Evolutionary conservation across 2,113 vertebrate species (phyloP).

Genomic region (Pyxicephalus adspersus): DNA sequence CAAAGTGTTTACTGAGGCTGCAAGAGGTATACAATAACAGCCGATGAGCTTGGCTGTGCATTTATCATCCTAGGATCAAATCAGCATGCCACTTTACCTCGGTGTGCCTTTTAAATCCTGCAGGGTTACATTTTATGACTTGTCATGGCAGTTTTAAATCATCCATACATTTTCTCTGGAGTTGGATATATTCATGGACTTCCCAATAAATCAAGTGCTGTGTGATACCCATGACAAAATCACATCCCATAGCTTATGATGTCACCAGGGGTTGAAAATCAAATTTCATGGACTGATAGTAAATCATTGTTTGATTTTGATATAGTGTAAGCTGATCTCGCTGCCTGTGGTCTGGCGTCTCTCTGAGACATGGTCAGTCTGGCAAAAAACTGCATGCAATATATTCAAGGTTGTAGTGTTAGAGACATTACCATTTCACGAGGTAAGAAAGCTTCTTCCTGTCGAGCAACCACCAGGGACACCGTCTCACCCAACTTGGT

Average conservation of each 20-base stretch:
- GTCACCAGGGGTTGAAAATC: conserved; percentile 62
- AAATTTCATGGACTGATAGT: conserved; percentile 59
- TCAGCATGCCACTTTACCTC: conserved; percentile 49
- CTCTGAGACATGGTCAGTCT: conserved; percentile 18
- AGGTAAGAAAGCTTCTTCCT: conserved; percentile 89
- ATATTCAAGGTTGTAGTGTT: neutral
- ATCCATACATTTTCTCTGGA: conserved; percentile 47
- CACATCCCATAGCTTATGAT: conserved; percentile 57
- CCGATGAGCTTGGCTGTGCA: conserved; percentile 16
- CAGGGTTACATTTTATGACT: conserved; percentile 51
- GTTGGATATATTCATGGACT: conserved; percentile 52
- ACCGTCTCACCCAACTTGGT: conserved; percentile 92
- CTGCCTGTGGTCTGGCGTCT: conserved; percentile 13
- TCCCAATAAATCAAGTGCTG: conserved; percentile 48
- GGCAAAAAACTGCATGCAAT: neutral
- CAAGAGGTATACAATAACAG: conserved; percentile 28
- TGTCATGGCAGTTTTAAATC: conserved; percentile 50
- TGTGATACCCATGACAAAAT: conserved; percentile 51
- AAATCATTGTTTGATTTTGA: conserved; percentile 49
- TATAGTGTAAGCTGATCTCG: conserved; percentile 41
- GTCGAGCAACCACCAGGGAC: conserved; percentile 83
- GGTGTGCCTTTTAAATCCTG: conserved; percentile 48
- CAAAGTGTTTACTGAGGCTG: conserved; percentile 17
- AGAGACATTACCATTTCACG: conserved; percentile 89
- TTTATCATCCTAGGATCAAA: conserved; percentile 51